Evolutionary conservation across 1,140 invertebrate species (phyloP), one percentile per base, ranked within the genome.

Genomic region (Brachionus rubens): DNA sequence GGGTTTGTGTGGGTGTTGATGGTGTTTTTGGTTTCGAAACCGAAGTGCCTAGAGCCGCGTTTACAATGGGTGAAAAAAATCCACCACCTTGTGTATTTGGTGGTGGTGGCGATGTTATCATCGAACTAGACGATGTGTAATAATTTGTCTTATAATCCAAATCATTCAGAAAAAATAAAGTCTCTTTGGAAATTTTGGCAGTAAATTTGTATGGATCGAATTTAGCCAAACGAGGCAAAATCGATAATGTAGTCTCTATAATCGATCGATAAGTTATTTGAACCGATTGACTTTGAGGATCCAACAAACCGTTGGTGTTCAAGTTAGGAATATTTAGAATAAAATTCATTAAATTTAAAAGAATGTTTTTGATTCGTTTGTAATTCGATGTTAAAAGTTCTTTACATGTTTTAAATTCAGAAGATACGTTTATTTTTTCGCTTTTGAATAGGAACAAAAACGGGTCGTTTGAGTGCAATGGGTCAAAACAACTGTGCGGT

Each of bases 401-500:
- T 43, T 65, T 65, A 28, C 59, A 65, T 24, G 59, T 43, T 19
- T 65, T 65, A 43, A 65, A 65, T 40, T 65, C 59, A 21, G 40
- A 36, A 24, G 16, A 24, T 7, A 65, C 59, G 21, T 50, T 72
- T 36, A 72, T 72, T 54, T 72, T 48, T 24, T 72, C 46, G n/a
- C 68, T 48, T 28, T 50, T 54, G 33, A 72, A 72, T 40, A 72
- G 9, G 26, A 72, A 72, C 24, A 50, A 41, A 72, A 72, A 72
- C 1, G 68, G 68, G 12, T 72, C 68, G 16, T 72, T 54, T 2
- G 50, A 50, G 16, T 54, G 68, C 12, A 72, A 50, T 6, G 50
- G 68, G 24, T 72, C 68, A 50, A 72, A 72, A 50, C 68, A 72
- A 19, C 28, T 54, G 16, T 72, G 68, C 7, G 68, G 68, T 12